Evolutionary conservation across 2,888 invertebrate species (phyloP).

Genomic region (Tromatobia lineatoria): DNA sequence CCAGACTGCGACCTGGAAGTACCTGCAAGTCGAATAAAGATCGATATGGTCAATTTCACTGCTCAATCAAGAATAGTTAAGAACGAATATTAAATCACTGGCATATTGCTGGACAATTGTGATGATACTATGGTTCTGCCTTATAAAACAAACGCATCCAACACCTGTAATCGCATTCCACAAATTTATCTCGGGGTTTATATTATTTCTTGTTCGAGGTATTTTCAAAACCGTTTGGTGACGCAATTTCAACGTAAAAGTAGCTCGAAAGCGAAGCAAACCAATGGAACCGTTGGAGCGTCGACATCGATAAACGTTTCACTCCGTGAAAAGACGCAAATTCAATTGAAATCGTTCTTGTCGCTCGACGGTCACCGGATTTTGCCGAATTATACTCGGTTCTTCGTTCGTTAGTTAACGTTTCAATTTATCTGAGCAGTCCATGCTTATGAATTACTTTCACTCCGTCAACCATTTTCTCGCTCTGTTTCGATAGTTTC

Average conservation of each 20-base stretch:
- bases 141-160: background rate
- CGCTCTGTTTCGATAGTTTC: background rate
- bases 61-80: background rate
- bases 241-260: background rate
- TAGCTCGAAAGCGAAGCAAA: conserved; percentile 85
- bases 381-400: conserved; percentile 34
- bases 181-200: conserved; percentile 24
- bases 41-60: conserved; percentile 3
- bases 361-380: conserved; percentile 14
- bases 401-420: conserved; percentile 43
- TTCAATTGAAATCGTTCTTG: conserved; percentile 46
- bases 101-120: background rate
- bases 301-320: conserved; percentile 30
- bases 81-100: background rate
- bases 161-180: background rate
- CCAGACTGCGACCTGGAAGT: conserved; percentile 89
- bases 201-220: conserved; percentile 9
- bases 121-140: background rate
- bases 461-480: background rate
- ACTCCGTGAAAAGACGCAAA: conserved; percentile 19
- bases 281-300: conserved; percentile 80
- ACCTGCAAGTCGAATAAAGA: conserved; percentile 82
- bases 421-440: conserved; percentile 36
- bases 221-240: background rate
- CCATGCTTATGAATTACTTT: conserved; percentile 37